Base-by-base conservation (phyloP, 2,113 vertebrate genomes). In the Isichthys henryi region DNA sequence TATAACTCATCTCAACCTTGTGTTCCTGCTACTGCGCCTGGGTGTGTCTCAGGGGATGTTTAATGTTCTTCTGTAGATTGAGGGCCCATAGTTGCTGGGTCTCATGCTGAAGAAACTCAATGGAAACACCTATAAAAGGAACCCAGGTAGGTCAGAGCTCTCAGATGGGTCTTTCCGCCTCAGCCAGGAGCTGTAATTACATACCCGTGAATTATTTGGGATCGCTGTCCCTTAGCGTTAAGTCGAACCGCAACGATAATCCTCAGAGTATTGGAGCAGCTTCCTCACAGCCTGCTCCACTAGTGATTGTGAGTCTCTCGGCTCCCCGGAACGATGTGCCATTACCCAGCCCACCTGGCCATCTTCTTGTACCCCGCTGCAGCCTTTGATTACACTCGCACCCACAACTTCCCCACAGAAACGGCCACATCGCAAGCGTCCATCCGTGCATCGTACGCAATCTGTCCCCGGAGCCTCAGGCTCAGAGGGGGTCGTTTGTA, bases 41-140 rank as follows among this genome's bases (percentile, higher is more conserved):
- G 89, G 90, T 90, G 84, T 90, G 90, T 89, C 93, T 93, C 93
- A 88, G 90, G 92, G 93, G 93, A 94, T 90, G 23, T 90, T 82
- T 94, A 95, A 95, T 95, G 93, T 91, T 90, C 77, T 92, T 93
- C 91, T 88, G 92, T 91, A 86, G 90, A 93, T 93, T 93, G 92
- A 88, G 91, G 92, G 91, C 89, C 91, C 56, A 62, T 62, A 62
- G 91, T 89, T 92, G 89, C 91, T 84, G 93, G 93, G 94, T 92
- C 92, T 92, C 94, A 7, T 93, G 92, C 93, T 87, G 80, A 89
- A 91, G 91, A 93, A 92, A 92, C 21, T 8, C 92, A 95, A 95
- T 93, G 92, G 93, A 91, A 94, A 94, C 93, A 94, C 94, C 92
- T 94, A 94, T 94, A 95, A 95, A 95, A 93, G 92, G 93, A 90